Evolutionary conservation across 2,888 invertebrate species (phyloP).

Genomic region (Brachylomia viminalis): DNA sequence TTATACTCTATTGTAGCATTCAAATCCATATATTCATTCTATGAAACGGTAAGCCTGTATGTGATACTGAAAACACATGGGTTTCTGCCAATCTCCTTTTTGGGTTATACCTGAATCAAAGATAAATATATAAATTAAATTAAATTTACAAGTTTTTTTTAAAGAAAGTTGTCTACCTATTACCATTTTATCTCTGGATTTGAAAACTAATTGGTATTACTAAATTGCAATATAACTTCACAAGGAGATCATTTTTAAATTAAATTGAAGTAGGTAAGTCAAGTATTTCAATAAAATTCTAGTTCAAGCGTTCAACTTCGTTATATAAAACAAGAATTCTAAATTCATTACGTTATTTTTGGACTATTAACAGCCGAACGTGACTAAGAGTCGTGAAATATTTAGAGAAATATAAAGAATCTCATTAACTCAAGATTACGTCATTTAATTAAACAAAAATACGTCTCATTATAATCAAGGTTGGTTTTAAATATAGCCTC

Average conservation of each 20-base stretch:
- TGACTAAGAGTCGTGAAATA: constrained; percentile 59
- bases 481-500: constrained; percentile 21
- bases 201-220: constrained; percentile 10
- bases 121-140: too few relatives aligned
- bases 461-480: constrained; percentile 18
- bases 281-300: constrained; percentile 20
- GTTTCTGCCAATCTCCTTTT: too few relatives aligned
- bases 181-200: not conserved
- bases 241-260: constrained; percentile 22
- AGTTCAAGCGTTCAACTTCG: constrained; percentile 17
- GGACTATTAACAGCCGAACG: constrained; percentile 49
- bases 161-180: too few relatives aligned
- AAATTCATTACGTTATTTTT: constrained; percentile 50
- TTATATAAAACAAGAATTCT: constrained; percentile 36
- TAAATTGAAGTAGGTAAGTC: constrained; percentile 5
- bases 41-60: too few relatives aligned
- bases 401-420: constrained; percentile 51
- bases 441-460: constrained; percentile 42
- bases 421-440: constrained; percentile 54
- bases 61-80: too few relatives aligned
- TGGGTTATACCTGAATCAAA: too few relatives aligned
- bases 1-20: too few relatives aligned
- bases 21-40: too few relatives aligned
- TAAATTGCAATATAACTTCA: constrained; percentile 1
- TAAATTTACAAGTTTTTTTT: too few relatives aligned